Evolutionary conservation across 2,797 vertebrate genomes (phyloP).

Genomic region (Brachymystax lenok): DNA sequence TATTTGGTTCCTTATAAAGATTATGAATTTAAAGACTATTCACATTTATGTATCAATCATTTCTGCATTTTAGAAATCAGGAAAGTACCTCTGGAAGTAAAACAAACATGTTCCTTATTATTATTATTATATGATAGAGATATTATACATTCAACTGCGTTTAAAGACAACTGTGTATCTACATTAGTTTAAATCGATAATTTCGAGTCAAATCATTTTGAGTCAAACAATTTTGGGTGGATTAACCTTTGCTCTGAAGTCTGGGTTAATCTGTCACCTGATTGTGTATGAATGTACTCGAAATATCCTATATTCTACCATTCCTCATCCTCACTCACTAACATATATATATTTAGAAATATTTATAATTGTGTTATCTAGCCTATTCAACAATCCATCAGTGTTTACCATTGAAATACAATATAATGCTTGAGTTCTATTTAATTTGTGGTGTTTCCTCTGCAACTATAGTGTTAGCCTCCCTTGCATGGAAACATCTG

Average conservation of each 20-base stretch:
- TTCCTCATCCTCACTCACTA: background rate
- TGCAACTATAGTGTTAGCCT: background rate
- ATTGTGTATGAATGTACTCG: constrained; percentile 16
- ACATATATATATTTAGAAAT: background rate
- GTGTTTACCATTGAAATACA: background rate
- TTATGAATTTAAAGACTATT: background rate
- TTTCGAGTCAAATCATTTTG: constrained; percentile 26
- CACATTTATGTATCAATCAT: background rate
- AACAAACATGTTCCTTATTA: background rate
- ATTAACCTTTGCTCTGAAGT: constrained; percentile 18
- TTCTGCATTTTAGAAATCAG: background rate
- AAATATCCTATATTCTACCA: background rate
- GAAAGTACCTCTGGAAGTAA: background rate
- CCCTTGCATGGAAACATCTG: background rate
- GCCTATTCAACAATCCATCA: background rate
- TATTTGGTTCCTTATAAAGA: background rate
- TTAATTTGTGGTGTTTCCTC: background rate
- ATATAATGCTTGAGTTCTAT: background rate
- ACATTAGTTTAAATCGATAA: constrained; percentile 25
- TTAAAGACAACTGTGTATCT: constrained; percentile 9
- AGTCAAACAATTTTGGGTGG: constrained; percentile 1
- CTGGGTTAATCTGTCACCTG: constrained; percentile 29
- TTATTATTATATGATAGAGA: constrained; percentile 10
- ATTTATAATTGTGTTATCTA: background rate
- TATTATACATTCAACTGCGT: constrained; percentile 11